Evolutionary conservation across 1,140 invertebrate species (phyloP), one percentile per base, ranked within the genome.

Genomic region (Oryctes rhinoceros): DNA sequence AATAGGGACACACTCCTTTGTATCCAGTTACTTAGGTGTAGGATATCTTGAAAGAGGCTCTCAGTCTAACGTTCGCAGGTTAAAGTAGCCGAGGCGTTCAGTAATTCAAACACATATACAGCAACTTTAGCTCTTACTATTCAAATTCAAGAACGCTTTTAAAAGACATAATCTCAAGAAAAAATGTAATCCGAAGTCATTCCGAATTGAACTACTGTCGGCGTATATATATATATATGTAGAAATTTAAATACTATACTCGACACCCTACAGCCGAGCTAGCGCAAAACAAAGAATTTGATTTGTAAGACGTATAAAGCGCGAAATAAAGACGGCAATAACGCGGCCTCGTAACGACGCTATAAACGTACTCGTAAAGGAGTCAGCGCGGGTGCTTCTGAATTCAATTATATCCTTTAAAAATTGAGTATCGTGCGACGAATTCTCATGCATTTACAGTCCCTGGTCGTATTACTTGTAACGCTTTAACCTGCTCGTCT

Each of bases 271-370:
- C 18, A 18, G 13, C 13, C 1, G 20, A 11, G 18, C 65, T 35
- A 24, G 65, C 65, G 65, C 65, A 67, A 67, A 67, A 67, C 65
- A 67, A 67, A 67, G 65, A 67, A 67, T 67, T 67, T 67, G 65
- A 67, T 67, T 67, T 67, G 65, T 67, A 67, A 18, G 65, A 24
- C 7, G 65, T 18, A 24, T 67, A 67, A 67, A 67, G 65, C 18
- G 65, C 65, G 65, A 30, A 6, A 67, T 67, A 67, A 67, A 67
- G 65, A 18, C 65, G 65, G 24, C 65, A 67, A 67, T 67, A 67
- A 67, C 65, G 30, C 20, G 65, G 65, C 65, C 65, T 35, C 9
- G 18, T 67, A 67, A 67, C 65, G 65, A 35, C 65, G 65, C 13
- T 18, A 67, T 67, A 67, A 67, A 67, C 65, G 65, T 67, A 67